Conservation (phyloP, 2,888 invertebrate species). For the Eilema griseolum region DNA sequence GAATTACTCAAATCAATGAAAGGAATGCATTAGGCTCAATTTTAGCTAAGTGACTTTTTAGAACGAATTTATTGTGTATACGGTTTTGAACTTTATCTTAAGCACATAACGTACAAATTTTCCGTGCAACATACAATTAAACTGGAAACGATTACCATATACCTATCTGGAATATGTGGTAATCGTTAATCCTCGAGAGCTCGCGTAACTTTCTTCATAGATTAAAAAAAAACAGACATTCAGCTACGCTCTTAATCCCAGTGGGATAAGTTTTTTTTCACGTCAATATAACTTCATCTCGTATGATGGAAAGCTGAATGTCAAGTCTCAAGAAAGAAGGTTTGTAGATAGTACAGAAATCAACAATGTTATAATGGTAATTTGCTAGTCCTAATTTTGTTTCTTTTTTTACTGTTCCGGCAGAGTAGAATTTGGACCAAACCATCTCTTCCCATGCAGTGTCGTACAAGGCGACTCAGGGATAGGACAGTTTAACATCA, state of each 20-base stretch:
- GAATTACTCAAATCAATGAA: slow-evolving; percentile 2
- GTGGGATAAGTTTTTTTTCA: neutral
- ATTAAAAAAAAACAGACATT: neutral
- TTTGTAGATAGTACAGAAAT: too few relatives aligned
- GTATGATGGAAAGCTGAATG: too few relatives aligned
- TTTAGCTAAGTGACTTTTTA: slow-evolving; percentile 2
- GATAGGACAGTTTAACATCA: too few relatives aligned
- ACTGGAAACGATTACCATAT: neutral
- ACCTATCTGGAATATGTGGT: too few relatives aligned
- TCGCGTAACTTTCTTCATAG: neutral
- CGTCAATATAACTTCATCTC: too few relatives aligned
- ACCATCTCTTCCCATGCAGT: too few relatives aligned
- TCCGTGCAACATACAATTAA: neutral
- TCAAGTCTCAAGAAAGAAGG: too few relatives aligned
- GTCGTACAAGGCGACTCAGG: too few relatives aligned
- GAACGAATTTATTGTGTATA: neutral
- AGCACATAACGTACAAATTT: neutral
- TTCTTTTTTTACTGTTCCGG: too few relatives aligned
- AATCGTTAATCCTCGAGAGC: neutral
- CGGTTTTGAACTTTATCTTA: neutral
- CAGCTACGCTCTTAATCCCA: neutral
- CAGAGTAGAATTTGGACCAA: too few relatives aligned
- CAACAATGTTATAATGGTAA: too few relatives aligned
- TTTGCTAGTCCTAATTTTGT: too few relatives aligned
- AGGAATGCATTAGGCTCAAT: neutral